Conservation (phyloP, 2,797 vertebrate genomes). For the Nasua narica region DNA sequence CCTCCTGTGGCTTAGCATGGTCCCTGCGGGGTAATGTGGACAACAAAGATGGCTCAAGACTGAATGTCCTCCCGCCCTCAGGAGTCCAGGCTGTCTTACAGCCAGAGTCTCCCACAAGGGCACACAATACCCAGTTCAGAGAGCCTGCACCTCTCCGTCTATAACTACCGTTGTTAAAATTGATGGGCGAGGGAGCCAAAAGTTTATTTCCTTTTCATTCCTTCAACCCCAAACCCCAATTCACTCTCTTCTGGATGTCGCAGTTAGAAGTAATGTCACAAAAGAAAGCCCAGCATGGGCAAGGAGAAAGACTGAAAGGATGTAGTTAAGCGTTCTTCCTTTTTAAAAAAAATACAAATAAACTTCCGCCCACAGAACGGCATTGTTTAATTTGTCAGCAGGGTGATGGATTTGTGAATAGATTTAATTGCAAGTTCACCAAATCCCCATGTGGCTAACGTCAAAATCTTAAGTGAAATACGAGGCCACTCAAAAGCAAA, state of each 20-base stretch:
- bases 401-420: constrained; percentile 33
- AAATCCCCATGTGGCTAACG: background rate
- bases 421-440: constrained; percentile 35
- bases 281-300: background rate
- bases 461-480: constrained; percentile 39
- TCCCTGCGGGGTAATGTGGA: background rate
- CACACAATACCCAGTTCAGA: background rate
- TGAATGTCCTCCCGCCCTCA: background rate
- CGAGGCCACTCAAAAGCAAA: background rate
- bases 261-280: background rate
- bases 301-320: background rate
- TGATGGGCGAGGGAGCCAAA: background rate
- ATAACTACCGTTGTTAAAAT: background rate
- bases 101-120: background rate
- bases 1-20: constrained; percentile 20
- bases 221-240: background rate
- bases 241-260: background rate
- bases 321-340: background rate
- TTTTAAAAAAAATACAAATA: background rate
- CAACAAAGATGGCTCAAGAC: background rate
- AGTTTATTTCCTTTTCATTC: background rate
- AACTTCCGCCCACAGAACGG: constrained; percentile 11
- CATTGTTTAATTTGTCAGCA: constrained; percentile 28
- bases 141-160: background rate
- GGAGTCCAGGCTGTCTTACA: background rate